These are phyloP conservation scores for Lydus trimaculatus DNA, from an alignment of 2,888 invertebrate genomes.

Conservation along the genomic window DNA sequence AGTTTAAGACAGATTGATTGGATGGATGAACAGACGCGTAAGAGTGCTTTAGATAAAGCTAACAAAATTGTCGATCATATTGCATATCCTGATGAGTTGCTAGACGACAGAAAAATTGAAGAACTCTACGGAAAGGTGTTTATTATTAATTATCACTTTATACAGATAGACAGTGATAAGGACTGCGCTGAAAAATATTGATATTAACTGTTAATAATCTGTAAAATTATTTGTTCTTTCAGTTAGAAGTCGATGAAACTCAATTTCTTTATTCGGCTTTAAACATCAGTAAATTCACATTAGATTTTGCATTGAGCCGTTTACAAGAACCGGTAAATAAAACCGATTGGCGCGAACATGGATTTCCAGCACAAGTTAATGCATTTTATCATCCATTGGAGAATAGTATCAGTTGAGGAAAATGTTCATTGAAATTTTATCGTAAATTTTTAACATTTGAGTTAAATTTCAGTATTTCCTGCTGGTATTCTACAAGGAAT, in stretches of 20 bases:
- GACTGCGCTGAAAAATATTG: too few relatives aligned
- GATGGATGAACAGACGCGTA: constrained; percentile 85
- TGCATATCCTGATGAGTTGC: constrained; percentile 86
- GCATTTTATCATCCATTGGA: constrained; percentile 32
- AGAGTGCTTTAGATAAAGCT: constrained; percentile 76
- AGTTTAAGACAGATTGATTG: constrained; percentile 78
- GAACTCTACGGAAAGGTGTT: constrained; percentile 72
- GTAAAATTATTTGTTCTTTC: constrained; percentile 32
- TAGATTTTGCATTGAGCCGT: constrained; percentile 61
- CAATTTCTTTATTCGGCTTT: constrained; percentile 62
- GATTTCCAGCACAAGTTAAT: constrained; percentile 53
- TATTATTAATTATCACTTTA: too few relatives aligned
- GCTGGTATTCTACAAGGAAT: constrained; percentile 93
- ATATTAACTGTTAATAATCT: too few relatives aligned
- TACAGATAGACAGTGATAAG: too few relatives aligned
- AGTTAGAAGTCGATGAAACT: constrained; percentile 58
- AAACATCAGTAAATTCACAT: constrained; percentile 62
- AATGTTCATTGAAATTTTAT: too few relatives aligned
- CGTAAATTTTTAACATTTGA: neutral
- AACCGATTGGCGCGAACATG: constrained; percentile 65
- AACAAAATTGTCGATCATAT: constrained; percentile 82
- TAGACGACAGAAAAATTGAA: constrained; percentile 77
- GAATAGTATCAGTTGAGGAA: constrained; percentile 59
- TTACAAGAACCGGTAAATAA: constrained; percentile 63
- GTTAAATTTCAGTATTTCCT: constrained; percentile 77